A percentile compares a stretch with the other conserved stretches of the same genome.
Conservation (phyloP, 2,113 vertebrate genomes). For the Ginglymostoma cirratum region DNA sequence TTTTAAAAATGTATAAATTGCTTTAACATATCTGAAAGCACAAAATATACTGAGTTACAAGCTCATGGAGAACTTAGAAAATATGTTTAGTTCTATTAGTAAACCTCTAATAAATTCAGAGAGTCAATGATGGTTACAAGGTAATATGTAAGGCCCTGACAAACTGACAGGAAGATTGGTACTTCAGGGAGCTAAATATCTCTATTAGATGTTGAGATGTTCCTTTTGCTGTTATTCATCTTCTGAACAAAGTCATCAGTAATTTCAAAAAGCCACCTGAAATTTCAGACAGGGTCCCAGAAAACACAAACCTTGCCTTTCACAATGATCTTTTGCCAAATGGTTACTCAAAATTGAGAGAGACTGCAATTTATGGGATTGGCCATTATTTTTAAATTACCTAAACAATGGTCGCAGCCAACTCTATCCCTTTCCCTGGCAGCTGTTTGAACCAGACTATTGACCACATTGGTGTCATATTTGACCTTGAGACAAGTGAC, state of each 20-base stretch:
- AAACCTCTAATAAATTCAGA: neutral
- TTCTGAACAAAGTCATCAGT: neutral
- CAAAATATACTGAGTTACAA: neutral
- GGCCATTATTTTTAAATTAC: neutral
- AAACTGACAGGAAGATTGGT: constrained; percentile 32
- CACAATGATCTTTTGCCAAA: neutral
- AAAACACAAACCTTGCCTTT: neutral
- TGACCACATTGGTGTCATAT: neutral
- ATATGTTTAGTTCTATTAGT: neutral
- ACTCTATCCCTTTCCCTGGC: neutral
- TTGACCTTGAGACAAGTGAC: neutral
- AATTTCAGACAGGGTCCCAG: neutral
- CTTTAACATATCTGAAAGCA: neutral
- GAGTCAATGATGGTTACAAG: neutral
- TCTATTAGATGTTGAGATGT: neutral
- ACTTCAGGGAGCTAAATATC: neutral
- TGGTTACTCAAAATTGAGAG: neutral
- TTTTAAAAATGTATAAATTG: neutral
- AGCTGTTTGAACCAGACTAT: neutral
- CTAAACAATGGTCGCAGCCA: neutral
- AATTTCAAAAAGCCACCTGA: neutral
- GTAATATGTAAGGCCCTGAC: neutral
- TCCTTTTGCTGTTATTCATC: too few relatives aligned
- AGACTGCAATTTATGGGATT: neutral
- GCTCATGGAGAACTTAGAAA: neutral